Base-by-base conservation (phyloP, 2,113 vertebrate species). In the Aythya baeri region DNA sequence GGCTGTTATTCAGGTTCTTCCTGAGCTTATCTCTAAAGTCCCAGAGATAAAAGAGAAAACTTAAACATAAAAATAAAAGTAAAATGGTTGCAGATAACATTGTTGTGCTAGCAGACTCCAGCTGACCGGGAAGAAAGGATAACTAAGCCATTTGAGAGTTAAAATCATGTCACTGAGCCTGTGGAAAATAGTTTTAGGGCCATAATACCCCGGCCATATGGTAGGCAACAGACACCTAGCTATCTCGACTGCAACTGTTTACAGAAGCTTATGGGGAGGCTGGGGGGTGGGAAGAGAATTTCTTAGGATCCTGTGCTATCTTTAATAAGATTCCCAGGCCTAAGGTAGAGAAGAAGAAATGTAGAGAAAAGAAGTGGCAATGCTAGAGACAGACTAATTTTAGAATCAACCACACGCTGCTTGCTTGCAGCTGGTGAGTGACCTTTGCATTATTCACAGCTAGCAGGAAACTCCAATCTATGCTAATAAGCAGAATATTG, bases 371-470 rank as follows among this genome's bases (percentile, higher is more conserved):
- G 36, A 95, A 88, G 86, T 31, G 12, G 43, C 91, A 96, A 81
- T 72, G 61, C 66, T 84, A 90, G 38, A 78, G 65, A 91, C 68
- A 49, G 74, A 89, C 65, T 89, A 68, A 90, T 92, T 95, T 95
- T 91, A 95, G 92, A 93, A 91, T 81, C 43, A 90, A 88, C 61
- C 57, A 81, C 83, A 94, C 1, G 41, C 88, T 88, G 75, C 90
- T 83, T 90, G 79, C 72, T 84, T 94, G 83, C 86, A 95, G 43
- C 61, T 93, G 58, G 49, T 50, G 49, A 90, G 61, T 72, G 85
- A 94, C 88, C 92, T 96, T 96, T 80, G 65, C 61, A 81, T 88
- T 95, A 90, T 50, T 78, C 88, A 81, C 76, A 65, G 73, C 57
- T 82, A 92, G 68, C 38, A 88, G 68, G 65, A 86, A 96, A 93